These are phyloP conservation scores for Eupithecia insigniata DNA, from an alignment of 2,888 invertebrate species.

Conservation along the genomic window DNA sequence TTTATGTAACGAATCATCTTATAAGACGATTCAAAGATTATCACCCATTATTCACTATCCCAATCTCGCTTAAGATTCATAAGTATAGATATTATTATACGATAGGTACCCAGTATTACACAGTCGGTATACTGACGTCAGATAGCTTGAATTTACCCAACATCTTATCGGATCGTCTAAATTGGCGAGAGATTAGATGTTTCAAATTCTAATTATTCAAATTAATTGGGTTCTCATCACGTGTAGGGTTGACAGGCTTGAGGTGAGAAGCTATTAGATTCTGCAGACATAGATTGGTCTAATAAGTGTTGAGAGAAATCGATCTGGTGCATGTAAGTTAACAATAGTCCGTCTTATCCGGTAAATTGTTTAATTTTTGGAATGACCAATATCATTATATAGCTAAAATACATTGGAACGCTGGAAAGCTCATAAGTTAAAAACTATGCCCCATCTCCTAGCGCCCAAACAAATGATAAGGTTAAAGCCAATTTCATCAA, in stretches of 20 bases:
- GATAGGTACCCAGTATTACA: neutral
- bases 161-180: constrained; percentile 12
- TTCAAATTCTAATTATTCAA: constrained; percentile 22
- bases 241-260: constrained; percentile 11
- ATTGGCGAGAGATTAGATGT: constrained; percentile 18
- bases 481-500: no score
- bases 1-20: neutral
- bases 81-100: neutral
- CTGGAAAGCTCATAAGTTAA: no score
- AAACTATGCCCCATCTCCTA: no score
- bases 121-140: neutral
- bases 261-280: constrained; percentile 5
- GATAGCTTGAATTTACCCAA: neutral
- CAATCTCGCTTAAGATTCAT: neutral
- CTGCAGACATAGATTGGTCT: neutral
- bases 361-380: no score
- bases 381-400: no score
- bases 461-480: no score
- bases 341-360: neutral
- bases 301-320: neutral
- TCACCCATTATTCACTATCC: neutral
- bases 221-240: constrained; percentile 24
- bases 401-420: no score
- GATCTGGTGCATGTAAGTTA: neutral
- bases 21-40: neutral